Base-by-base conservation (phyloP, 92 coral and sea anemone genomes). In the Porites evermanni region DNA sequence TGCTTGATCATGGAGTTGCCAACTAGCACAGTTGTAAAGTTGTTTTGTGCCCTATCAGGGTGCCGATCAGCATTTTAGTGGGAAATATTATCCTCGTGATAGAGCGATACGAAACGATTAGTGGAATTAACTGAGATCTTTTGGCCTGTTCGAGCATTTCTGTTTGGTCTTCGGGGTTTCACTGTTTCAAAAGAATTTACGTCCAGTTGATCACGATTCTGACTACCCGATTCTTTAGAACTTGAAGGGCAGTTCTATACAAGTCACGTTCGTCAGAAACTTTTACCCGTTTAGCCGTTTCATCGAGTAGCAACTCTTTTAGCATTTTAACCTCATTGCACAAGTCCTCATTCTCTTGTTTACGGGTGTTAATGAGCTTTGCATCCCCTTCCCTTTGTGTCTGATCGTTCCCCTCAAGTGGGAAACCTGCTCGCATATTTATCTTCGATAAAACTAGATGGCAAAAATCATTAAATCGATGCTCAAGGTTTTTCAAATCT, bases 361-460 rank as follows among this genome's bases (percentile, higher is more conserved):
- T 64, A 64, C 14, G 67, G 67, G 67, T 64, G 67, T 64, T 64
- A 64, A 64, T 21, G 67, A 64, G 67, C 67, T 64, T 18, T 64
- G 67, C 67, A 64, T 64, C 67, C 1, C 19, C 67, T 64, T 64
- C 67, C 67, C 18, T 18, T 64, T 66, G 10, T 3, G 23, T 3
- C 19, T n/a, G 70, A 18, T 32, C 70, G 19, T 32, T 16, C 26
- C 4, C 70, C 4, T 16, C 19, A 20, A 32, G 70, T 66, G 70
- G 4, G 26, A 66, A 66, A 11, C 70, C 70, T 66, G 24, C 70
- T 66, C 23, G 70, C 70, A 66, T 66, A 66, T 66, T 66, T 66
- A 66, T 16, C 23, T 66, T 66, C 4, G 70, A 66, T 66, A n/a
- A 66, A 18, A 66, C 70, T 66, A 66, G 70, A 66, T 66, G 19